Percentiles rank a stretch among this genome's conserved stretches.
Evolutionary conservation across 2,113 vertebrate genomes (phyloP).

Genomic region (Calonectris borealis): DNA sequence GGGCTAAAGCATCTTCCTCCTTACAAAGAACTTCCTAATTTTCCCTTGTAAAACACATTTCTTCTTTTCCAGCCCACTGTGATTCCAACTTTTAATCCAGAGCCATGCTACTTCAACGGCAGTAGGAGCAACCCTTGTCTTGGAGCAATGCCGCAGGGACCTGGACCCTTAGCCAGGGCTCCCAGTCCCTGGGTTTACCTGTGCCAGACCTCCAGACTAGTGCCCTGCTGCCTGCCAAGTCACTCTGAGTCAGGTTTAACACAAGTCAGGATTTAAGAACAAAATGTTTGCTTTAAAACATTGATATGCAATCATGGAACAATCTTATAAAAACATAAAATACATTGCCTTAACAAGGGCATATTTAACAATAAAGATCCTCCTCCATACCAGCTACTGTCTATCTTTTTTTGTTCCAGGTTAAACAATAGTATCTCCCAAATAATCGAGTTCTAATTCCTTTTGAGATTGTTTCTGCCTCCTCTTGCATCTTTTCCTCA

Average conservation of each 20-base stretch:
- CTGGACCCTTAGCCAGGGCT: fast-evolving
- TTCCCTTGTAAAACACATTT: background rate
- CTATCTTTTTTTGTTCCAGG: background rate
- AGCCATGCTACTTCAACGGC: background rate
- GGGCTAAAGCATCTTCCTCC: background rate
- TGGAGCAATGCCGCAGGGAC: background rate
- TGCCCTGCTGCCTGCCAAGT: background rate
- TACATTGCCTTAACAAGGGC: background rate
- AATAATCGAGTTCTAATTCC: background rate
- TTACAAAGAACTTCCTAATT: background rate
- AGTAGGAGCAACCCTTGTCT: background rate
- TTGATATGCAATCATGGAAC: background rate
- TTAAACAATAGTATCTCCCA: background rate
- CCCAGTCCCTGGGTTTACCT: background rate
- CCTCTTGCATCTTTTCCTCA: background rate
- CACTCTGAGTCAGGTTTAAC: background rate
- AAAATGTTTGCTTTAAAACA: background rate
- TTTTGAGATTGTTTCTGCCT: background rate
- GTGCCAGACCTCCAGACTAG: background rate
- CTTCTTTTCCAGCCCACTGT: background rate
- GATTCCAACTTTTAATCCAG: background rate
- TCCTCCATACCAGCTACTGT: background rate
- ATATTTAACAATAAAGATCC: background rate
- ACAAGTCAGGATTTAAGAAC: background rate
- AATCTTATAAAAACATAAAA: background rate